A percentile compares a stretch with the other conserved stretches of the same genome.
These are phyloP conservation scores for Zeugodacus cucurbitae DNA, from an alignment of 1,140 invertebrate species.

Conservation along the genomic window DNA sequence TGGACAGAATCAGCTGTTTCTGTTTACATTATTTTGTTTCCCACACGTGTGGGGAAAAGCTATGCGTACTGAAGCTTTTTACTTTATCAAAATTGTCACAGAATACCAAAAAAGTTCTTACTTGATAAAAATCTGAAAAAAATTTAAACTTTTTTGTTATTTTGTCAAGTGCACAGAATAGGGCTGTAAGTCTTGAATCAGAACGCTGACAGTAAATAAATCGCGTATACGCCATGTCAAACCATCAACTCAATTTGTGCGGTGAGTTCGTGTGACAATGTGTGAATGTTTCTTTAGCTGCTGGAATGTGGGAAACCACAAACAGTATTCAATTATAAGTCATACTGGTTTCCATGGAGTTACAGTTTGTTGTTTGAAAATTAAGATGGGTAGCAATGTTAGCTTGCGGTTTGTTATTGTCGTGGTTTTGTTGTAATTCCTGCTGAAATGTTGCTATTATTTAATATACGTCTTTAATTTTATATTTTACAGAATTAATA, in stretches of 20 bases:
- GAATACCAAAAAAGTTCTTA: too few species aligned
- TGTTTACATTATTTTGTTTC: too few species aligned
- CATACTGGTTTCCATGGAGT: too few species aligned
- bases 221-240: neutral
- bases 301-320: neutral
- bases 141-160: too few species aligned
- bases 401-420: neutral
- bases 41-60: too few species aligned
- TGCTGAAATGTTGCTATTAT: neutral
- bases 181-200: too few species aligned
- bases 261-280: neutral
- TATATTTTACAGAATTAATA: too few species aligned
- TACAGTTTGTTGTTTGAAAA: neutral
- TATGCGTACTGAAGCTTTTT: too few species aligned
- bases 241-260: neutral
- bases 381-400: neutral
- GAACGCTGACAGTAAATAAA: neutral
- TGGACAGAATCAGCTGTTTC: too few species aligned
- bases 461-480: neutral
- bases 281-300: neutral
- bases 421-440: neutral
- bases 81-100: too few species aligned
- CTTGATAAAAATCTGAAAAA: too few species aligned
- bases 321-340: neutral
- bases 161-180: too few species aligned